phyloP scores from a whole-genome alignment of 2,113 vertebrate genomes.

The Myotis lucifugus region DNA sequence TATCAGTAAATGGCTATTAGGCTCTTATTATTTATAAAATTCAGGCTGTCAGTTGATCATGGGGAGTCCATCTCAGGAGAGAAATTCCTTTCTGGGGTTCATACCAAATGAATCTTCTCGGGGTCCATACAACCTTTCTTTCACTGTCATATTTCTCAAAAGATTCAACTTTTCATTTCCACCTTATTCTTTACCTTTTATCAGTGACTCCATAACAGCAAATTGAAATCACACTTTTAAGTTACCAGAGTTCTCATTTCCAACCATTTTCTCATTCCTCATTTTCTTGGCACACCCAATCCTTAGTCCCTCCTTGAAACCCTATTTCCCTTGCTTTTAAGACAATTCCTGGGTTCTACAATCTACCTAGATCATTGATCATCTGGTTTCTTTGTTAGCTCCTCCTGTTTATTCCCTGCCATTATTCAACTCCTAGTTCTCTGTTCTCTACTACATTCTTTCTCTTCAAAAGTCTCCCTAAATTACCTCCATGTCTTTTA shows the following conservation, averaged over 20 bases:
- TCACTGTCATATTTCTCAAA: constrained; percentile 22
- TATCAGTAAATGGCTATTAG: neutral
- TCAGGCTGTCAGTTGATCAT: neutral
- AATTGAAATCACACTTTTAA: constrained; percentile 14
- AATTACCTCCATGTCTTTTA: neutral
- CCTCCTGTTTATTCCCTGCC: neutral
- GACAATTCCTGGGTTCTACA: neutral
- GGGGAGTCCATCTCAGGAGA: neutral
- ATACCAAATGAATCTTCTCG: neutral
- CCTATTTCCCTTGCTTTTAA: neutral
- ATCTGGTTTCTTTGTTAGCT: constrained; percentile 13
- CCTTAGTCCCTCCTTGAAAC: neutral
- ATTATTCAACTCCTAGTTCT: constrained; percentile 17
- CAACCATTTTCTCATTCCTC: neutral
- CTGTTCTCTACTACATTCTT: neutral
- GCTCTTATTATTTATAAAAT: neutral
- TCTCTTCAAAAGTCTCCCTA: neutral
- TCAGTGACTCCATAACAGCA: neutral
- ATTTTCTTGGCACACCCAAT: constrained; percentile 4
- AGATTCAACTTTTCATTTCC: neutral
- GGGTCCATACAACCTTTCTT: neutral
- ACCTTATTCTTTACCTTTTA: constrained; percentile 30
- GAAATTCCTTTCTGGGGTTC: neutral
- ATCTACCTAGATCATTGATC: neutral
- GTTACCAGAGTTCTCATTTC: neutral